phyloP scores from a whole-genome alignment of 2,797 vertebrate genomes.

The Galago senegalensis region DNA sequence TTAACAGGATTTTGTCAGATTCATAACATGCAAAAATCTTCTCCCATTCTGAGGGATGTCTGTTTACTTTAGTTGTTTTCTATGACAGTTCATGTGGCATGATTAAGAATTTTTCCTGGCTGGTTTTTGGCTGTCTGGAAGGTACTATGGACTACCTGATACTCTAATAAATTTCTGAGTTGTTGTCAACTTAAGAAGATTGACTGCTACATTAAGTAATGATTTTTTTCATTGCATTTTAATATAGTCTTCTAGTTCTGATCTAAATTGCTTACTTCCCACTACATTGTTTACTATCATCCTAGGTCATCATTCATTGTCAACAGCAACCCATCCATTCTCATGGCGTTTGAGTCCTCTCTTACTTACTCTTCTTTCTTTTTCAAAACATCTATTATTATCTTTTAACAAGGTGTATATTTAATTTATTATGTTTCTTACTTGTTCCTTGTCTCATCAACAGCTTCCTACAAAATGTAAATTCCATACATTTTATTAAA shows the following conservation, averaged over 20 bases:
- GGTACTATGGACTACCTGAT: neutral
- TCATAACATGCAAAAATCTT: too few species aligned
- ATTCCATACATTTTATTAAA: neutral
- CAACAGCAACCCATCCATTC: neutral
- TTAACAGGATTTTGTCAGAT: too few species aligned
- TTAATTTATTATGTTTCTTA: conserved; percentile 25
- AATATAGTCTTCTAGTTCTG: neutral
- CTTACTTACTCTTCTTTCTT: neutral
- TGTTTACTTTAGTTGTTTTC: neutral
- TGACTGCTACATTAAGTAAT: neutral
- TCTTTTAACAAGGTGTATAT: neutral
- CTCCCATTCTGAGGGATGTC: too few species aligned
- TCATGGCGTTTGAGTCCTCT: neutral
- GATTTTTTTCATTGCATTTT: neutral
- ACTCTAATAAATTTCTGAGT: neutral
- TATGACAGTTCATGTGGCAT: neutral
- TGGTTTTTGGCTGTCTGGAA: neutral
- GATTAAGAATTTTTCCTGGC: neutral
- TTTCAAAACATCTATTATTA: neutral
- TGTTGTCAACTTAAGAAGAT: neutral
- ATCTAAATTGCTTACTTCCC: neutral
- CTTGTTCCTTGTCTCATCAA: neutral
- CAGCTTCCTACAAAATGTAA: neutral
- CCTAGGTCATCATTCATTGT: neutral
- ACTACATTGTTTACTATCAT: neutral